Conservation (phyloP, 2,797 vertebrate species). For the Pteropus rufus region DNA sequence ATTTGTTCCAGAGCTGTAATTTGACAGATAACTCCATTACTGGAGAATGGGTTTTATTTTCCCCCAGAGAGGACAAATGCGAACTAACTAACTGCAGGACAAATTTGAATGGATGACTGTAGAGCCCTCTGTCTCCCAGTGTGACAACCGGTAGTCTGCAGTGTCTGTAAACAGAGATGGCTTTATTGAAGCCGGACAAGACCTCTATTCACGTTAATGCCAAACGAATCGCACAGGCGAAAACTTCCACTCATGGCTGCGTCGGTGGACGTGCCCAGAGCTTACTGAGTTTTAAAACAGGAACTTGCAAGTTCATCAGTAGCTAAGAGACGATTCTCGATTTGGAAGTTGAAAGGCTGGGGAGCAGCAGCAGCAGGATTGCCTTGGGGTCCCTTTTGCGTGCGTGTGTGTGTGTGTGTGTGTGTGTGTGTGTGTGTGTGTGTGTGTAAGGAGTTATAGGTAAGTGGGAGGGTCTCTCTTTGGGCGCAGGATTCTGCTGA, state of each 20-base stretch:
- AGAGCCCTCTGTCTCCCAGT: neutral
- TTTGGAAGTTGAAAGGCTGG: neutral
- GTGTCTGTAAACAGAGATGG: constrained; percentile 36
- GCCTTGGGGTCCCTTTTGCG: neutral
- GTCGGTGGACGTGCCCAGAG: neutral
- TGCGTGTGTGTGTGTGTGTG: no score
- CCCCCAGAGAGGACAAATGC: neutral
- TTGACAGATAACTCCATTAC: neutral
- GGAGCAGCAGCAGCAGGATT: no score
- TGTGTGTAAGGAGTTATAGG: neutral
- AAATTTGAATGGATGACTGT: neutral
- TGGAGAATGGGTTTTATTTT: neutral
- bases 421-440: no score
- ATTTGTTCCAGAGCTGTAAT: neutral
- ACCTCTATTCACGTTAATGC: constrained; percentile 40
- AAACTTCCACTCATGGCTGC: neutral
- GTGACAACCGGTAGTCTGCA: neutral
- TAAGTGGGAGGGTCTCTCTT: neutral
- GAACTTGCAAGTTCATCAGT: neutral
- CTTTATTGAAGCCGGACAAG: constrained; percentile 52
- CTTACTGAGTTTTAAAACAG: neutral
- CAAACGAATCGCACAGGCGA: neutral
- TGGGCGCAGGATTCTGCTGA: neutral
- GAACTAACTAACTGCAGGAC: neutral
- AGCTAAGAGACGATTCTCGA: neutral